Evolutionary conservation across 2,888 invertebrate species (phyloP), one percentile per base, ranked within the genome.

Genomic region (Temnothorax rugatulus): DNA sequence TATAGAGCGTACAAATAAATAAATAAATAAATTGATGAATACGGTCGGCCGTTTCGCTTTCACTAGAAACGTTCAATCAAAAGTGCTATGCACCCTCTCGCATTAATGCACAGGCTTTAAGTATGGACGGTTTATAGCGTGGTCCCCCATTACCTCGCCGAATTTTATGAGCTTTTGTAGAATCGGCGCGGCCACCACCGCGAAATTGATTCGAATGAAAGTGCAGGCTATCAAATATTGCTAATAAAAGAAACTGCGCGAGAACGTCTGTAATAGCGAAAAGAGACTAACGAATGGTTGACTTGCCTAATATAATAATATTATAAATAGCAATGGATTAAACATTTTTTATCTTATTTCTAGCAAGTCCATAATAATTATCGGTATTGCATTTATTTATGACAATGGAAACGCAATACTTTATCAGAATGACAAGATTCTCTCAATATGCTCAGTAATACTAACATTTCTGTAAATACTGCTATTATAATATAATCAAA

Each of bases 81-180:
- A 76, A 69, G 21, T 54, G 44, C 64, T 47, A 50, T 41, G 25
- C 18, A n/a, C 15, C 34, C 66, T 61, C 18, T 63, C 41, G 21
- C 29, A 47, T 77, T 69, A 83, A 61, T 61, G 34, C 25, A 63
- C 47, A 41, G 34, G 47, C 54, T 83, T 83, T 71, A 83, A 77
- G 52, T 29, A 52, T 34, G 8, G 13, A 0, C 21, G 54, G 9
- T 69, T 83, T 83, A 83, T 69, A 59, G 68, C 41, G 4, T 25
- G 38, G 18, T 1, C 4, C 21, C 44, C 29, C 63, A 71, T 77
- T 77, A 77, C n/a, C 18, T 25, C 29, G 61, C 50, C 15, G 34
- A 83, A 83, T 83, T 83, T 77, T 76, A 76, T 44, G 69, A 77
- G 69, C 77, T 68, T 83, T 52, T 69, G 52, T 66, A 34, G 21